phyloP scores from a whole-genome alignment of 2,113 vertebrate genomes.

The Orientallactaga bullata region DNA sequence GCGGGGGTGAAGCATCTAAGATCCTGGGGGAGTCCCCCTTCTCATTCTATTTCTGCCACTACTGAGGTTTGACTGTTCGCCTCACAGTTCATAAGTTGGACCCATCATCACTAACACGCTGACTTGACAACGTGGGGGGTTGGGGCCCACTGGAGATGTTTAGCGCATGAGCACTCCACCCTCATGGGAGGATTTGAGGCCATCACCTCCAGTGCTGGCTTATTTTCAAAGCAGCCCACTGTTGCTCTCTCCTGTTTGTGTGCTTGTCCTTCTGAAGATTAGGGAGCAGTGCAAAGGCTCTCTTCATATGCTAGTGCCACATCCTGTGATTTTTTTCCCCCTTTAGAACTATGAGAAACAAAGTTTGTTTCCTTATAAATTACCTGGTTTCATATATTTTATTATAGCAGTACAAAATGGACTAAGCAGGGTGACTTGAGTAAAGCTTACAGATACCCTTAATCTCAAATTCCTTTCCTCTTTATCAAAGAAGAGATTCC shows the following conservation, averaged over 20 bases:
- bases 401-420: neutral
- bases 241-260: neutral
- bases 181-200: fast-evolving
- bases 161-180: neutral
- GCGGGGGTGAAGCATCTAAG: neutral
- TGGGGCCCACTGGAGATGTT: neutral
- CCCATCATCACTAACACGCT: neutral
- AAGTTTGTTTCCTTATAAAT: neutral
- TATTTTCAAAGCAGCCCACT: neutral
- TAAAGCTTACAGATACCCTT: neutral
- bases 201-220: too few relatives aligned
- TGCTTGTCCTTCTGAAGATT: neutral
- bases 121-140: neutral
- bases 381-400: neutral
- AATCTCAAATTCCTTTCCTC: neutral
- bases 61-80: neutral
- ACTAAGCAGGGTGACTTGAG: neutral
- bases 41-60: neutral
- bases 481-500: neutral
- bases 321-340: neutral
- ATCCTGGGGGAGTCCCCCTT: fast-evolving
- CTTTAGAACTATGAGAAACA: neutral
- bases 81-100: neutral
- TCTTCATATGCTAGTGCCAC: neutral
- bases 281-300: neutral